A percentile compares a stretch with the other conserved stretches of the same genome.
These are phyloP conservation scores for Volucella zonaria DNA, from an alignment of 2,888 invertebrate genomes.

Conservation along the genomic window DNA sequence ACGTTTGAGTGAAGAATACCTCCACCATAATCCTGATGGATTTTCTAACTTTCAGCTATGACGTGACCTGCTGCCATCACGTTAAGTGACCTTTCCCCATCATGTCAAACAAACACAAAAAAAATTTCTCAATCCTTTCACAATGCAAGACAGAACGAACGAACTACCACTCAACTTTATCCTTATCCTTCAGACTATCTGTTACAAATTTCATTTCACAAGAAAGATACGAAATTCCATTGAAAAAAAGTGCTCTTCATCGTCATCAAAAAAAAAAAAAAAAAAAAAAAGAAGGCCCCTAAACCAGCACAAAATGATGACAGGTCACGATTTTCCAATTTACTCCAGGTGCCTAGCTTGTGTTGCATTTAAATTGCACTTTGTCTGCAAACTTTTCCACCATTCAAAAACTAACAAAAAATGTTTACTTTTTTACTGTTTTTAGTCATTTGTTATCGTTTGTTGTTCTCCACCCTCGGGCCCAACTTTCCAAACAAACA, in stretches of 20 bases:
- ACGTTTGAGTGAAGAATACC: too few species aligned
- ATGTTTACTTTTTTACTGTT: not conserved
- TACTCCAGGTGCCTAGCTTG: conserved; percentile 63
- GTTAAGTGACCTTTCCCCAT: not conserved
- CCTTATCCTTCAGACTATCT: not conserved
- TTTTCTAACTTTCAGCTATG: not conserved
- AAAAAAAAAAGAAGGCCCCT: conserved; percentile 13
- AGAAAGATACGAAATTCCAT: conserved; percentile 7
- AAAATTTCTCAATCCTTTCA: conserved; percentile 15
- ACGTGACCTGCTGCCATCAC: conserved; percentile 16
- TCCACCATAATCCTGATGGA: too few species aligned
- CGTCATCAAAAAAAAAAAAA: conserved; percentile 10
- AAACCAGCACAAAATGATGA: conserved; percentile 53
- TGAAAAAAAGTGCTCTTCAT: conserved; percentile 37
- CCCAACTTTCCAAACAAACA: conserved; percentile 52
- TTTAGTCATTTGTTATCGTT: conserved; percentile 34
- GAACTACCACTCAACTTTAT: not conserved
- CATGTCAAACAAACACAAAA: too few species aligned
- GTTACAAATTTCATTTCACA: conserved; percentile 1
- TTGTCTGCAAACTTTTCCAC: conserved; percentile 66
- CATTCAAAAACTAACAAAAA: not conserved
- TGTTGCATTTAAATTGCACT: conserved; percentile 67
- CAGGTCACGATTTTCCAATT: conserved; percentile 71
- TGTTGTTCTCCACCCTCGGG: conserved; percentile 36
- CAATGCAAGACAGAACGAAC: conserved; percentile 43